phyloP scores from a whole-genome alignment of 2,113 vertebrate genomes.

The Solenodon paradoxus region DNA sequence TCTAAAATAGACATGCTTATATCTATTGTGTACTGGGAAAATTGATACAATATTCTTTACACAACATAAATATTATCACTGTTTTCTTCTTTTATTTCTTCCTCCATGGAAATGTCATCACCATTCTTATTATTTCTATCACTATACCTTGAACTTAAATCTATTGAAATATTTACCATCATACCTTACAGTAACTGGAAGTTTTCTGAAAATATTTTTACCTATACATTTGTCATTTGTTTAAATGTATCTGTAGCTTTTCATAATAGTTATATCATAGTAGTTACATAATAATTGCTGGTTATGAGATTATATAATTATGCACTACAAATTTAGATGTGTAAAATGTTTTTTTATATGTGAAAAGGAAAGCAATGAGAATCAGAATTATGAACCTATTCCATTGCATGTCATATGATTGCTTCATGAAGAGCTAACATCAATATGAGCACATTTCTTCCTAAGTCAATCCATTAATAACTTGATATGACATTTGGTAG shows the following conservation, averaged over 20 bases:
- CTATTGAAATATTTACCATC: background rate
- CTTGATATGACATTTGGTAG: background rate
- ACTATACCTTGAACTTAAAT: background rate
- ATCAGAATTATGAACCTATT: background rate
- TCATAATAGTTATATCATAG: background rate
- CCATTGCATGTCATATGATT: background rate
- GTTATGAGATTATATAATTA: background rate
- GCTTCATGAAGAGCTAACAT: background rate
- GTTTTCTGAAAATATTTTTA: background rate
- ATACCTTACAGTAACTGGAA: background rate
- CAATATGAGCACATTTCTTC: background rate
- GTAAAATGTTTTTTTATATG: background rate
- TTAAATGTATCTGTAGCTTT: background rate
- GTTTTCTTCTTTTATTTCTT: background rate
- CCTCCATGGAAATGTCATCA: background rate
- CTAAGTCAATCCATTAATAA: background rate
- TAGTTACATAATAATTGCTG: background rate
- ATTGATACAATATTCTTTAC: background rate
- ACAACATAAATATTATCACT: background rate
- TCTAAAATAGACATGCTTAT: background rate
- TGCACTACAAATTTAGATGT: background rate
- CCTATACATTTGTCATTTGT: background rate
- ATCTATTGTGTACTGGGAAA: background rate
- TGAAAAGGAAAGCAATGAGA: background rate
- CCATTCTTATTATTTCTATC: background rate